Evolutionary conservation across 35 echinoderm and acorn worm species (phyloP).

Genomic region (Heliocidaris tuberculata): DNA sequence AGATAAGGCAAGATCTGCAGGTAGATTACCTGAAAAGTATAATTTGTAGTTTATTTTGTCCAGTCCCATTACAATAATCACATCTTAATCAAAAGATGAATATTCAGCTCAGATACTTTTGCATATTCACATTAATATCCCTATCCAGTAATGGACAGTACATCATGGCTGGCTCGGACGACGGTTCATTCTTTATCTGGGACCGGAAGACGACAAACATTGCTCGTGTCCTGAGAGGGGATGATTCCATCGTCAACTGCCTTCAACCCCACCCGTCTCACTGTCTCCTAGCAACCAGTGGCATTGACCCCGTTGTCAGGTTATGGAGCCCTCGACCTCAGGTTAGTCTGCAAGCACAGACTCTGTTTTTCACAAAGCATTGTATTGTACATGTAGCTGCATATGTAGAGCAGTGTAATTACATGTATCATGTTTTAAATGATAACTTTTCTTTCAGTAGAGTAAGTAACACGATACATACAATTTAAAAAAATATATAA

Average conservation of each 20-base stretch:
- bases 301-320: slow-evolving; percentile 95
- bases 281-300: slow-evolving; percentile 96
- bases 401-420: no score
- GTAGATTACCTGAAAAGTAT: no score
- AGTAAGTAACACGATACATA: no score
- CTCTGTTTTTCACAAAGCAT: neutral
- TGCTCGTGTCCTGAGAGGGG: slow-evolving; percentile 80
- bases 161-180: slow-evolving; percentile 95
- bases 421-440: no score
- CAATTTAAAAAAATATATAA: no score
- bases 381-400: neutral
- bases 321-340: slow-evolving; percentile 94
- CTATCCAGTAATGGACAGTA: slow-evolving; percentile 89
- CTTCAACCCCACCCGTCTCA: slow-evolving; percentile 87
- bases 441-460: no score
- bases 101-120: no score
- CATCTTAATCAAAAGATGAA: no score
- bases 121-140: neutral
- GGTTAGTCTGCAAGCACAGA: slow-evolving; percentile 29
- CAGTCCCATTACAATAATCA: no score
- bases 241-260: slow-evolving; percentile 99
- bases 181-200: slow-evolving; percentile 99
- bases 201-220: slow-evolving; percentile 93
- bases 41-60: no score
- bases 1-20: no score